Evolutionary conservation across 2,797 vertebrate species (phyloP).

Genomic region (Buphagus erythrorhynchus): DNA sequence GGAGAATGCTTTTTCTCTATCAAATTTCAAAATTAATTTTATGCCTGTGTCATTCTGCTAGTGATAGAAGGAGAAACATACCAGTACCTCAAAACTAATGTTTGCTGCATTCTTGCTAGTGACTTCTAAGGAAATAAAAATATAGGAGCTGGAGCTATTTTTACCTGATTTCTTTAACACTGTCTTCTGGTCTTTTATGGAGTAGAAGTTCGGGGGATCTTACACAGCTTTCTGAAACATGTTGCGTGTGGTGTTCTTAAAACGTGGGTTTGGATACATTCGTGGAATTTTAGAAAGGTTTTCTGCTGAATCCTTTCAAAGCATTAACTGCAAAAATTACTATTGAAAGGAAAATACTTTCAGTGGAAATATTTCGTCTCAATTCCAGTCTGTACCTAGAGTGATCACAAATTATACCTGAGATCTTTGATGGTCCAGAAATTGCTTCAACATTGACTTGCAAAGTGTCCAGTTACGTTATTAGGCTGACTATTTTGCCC

Average conservation of each 20-base stretch:
- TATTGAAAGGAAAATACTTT: not conserved
- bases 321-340: not conserved
- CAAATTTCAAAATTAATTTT: not conserved
- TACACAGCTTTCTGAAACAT: not conserved
- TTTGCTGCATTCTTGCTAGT: not conserved
- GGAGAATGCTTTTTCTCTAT: not conserved
- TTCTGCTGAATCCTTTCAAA: not conserved
- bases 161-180: not conserved
- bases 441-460: not conserved
- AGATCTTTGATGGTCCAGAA: not conserved
- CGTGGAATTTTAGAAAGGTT: not conserved
- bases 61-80: not conserved
- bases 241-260: not conserved
- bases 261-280: not conserved
- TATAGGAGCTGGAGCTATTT: not conserved
- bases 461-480: not conserved
- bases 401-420: not conserved
- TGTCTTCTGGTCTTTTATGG: not conserved
- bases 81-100: not conserved
- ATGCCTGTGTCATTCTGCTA: not conserved
- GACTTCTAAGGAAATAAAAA: not conserved
- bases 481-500: not conserved
- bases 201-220: not conserved
- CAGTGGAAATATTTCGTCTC: not conserved
- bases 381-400: not conserved